Base-by-base conservation (phyloP, 2,113 vertebrate species). In the Amphilophus citrinellus region DNA sequence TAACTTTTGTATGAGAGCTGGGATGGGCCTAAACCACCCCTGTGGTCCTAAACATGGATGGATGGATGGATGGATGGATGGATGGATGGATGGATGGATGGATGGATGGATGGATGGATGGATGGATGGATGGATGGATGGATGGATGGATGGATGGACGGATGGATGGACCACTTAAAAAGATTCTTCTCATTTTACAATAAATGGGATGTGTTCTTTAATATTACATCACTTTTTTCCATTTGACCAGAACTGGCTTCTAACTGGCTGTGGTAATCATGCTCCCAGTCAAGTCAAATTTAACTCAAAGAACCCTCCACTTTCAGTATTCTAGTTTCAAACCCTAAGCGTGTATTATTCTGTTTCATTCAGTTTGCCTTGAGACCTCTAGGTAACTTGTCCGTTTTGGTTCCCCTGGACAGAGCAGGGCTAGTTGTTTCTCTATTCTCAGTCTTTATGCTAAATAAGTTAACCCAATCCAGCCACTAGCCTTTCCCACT, bases 261-360 rank as follows among this genome's bases (percentile, higher is more conserved):
- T 20, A 73, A 73, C 24, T 73, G 30, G 0, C 18, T 73, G 0
- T 53, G 17, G 53, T n/a, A 8, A 10, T 66, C n/a, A 9, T 66
- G 42, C 63, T 44, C 39, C 4, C n/a, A 42, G 13, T 66, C 7
- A 44, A 24, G 39, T 66, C 22, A 42, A 65, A 22, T 44, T 44
- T 44, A 44, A 44, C 37, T 66, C 0, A 0, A 24, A 44, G 39
- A 44, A 32, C 47, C 17, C 20, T 53, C 10, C 27, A 14, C 6
- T 73, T 73, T 53, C 10, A 53, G 44, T 17, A 50, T 18, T 68
- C 5, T 68, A 27, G 22, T 47, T 68, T 68, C 47, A 71, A 71
- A 50, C 24, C 3, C 24, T 30, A 15, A 30, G 7, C 24, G 30
- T 47, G 0, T 27, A 53, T 73, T 18, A n/a, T 73, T 53, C 27